Base-by-base conservation (phyloP, 2,797 vertebrate species). In the Argya squamiceps region DNA sequence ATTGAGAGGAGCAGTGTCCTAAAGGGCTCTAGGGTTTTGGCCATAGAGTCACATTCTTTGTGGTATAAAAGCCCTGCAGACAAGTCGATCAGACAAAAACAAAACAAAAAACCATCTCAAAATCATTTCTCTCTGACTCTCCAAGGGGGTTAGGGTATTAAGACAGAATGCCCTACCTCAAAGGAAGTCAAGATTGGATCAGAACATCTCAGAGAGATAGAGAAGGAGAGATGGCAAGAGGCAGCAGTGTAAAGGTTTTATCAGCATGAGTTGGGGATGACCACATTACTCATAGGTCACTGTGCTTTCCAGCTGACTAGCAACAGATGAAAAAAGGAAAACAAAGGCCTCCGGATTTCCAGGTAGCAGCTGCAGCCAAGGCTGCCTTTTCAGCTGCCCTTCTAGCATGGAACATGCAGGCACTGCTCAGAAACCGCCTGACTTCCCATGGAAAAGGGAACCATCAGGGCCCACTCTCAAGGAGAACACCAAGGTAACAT, bases 201-300 rank as follows among this genome's bases (percentile, higher is more conserved):
- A 95, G 94, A 88, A 91, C 91, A 94, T 64, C 83, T 92, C 70
- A 19, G 59, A 71, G 69, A 93, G 70, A 79, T 2, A 90, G 91
- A 90, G 82, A 91, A 47, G 55, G 30, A 96, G 80, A 55, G 80
- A 77, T 47, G 74, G 92, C 78, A 93, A 86, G 75, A 90, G 56
- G 56, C 9, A 4, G 85, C n/a, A 79, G 88, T 47, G 63, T 70
- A 92, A 95, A 95, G 96, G 89, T 95, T 96, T 93, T 83, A 93
- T 82, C 96, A 96, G 94, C 83, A 77, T 94, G 92, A 55, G 74
- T 23, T 93, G 94, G 77, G 73, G 78, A 94, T 71, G 95, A 88
- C 94, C 96, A 87, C 80, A 77, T 97, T 95, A 95, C 85, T 95
- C 80, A 77, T 10, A 94, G 95, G 93, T 96, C 96, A 93, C 64